These are phyloP conservation scores for Zosterops lateralis DNA, from an alignment of 2,113 vertebrate genomes.

Conservation along the genomic window DNA sequence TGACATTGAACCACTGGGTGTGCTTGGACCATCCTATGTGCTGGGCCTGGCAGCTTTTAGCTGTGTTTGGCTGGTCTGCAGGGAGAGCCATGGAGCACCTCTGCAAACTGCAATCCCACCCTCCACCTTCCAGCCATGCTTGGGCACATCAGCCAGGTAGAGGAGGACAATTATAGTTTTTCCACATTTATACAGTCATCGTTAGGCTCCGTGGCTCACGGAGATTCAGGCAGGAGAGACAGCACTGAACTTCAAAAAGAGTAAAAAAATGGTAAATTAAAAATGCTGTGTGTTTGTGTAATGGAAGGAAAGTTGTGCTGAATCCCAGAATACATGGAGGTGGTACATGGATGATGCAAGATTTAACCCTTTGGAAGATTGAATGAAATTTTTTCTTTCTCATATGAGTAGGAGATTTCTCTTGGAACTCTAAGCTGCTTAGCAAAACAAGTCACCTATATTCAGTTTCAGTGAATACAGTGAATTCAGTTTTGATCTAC, in stretches of 20 bases:
- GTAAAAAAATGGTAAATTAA: not conserved
- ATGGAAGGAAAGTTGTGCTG: not conserved
- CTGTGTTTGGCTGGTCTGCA: fast-evolving
- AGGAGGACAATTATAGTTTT: not conserved
- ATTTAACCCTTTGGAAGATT: not conserved
- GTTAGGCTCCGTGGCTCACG: not conserved
- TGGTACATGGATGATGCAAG: not conserved
- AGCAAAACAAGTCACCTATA: not conserved
- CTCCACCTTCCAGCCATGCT: not conserved
- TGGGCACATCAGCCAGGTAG: not conserved
- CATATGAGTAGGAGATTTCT: not conserved
- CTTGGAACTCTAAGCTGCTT: not conserved
- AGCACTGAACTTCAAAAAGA: not conserved
- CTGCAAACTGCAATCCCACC: not conserved
- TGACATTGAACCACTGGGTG: not conserved
- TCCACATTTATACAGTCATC: not conserved
- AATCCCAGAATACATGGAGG: not conserved
- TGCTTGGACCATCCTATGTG: fast-evolving
- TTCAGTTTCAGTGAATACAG: not conserved
- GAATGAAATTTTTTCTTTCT: not conserved
- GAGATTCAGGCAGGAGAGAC: not conserved
- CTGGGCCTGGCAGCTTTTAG: not conserved
- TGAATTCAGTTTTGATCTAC: not conserved
- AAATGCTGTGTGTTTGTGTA: not conserved
- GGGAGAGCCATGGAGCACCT: not conserved